Evolutionary conservation across 2,888 invertebrate genomes (phyloP), one percentile per base, ranked within the genome.

Genomic region (Mimumesa dahlbomi): DNA sequence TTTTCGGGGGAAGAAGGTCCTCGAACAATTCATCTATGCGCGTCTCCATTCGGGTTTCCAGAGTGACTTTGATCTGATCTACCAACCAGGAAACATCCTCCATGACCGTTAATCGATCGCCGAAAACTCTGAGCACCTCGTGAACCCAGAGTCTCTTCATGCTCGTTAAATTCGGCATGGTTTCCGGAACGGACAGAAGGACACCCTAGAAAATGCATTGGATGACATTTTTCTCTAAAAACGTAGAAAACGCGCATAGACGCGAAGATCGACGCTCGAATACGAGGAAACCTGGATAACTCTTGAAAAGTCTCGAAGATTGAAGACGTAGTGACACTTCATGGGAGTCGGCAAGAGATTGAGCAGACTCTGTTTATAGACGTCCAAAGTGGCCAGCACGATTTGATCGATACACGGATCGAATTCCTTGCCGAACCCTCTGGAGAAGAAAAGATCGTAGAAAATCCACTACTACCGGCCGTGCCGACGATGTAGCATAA

Each of bases 101-200:
- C n/a, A 95, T 94, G 80, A 97, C 97, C 0, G 96, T 94, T 64
- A 98, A 91, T 54, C 98, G 94, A 90, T 98, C 98, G 62, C 96
- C 95, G 89, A 97, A 98, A 0, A 98, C 98, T 1, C 98, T 93
- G 73, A 97, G 91, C 22, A 97, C 94, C 91, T 98, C 98, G 87
- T 98, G 98, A 0, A 97, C 94, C 98, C 98, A 98, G 0, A 98
- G 91, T 54, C 97, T 92, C 83, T 98, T 97, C 92, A 98, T 96
- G 0, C 95, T 94, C 46, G 93, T 92, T 22, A 96, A 90, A 77
- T 96, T 95, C 77, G 96, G 95, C 84, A 96, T 96, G 2, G 97
- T 96, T 90, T 97, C 97, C 0, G 98, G 98, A 2, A 96, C 96
- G 0, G 98, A 98, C 0, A 98, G 89, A 4, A 98, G 90, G 0